Percentiles rank a stretch among this genome's conserved stretches.
These are phyloP conservation scores for Cephus spinipes DNA, from an alignment of 2,888 invertebrate species.

Conservation along the genomic window DNA sequence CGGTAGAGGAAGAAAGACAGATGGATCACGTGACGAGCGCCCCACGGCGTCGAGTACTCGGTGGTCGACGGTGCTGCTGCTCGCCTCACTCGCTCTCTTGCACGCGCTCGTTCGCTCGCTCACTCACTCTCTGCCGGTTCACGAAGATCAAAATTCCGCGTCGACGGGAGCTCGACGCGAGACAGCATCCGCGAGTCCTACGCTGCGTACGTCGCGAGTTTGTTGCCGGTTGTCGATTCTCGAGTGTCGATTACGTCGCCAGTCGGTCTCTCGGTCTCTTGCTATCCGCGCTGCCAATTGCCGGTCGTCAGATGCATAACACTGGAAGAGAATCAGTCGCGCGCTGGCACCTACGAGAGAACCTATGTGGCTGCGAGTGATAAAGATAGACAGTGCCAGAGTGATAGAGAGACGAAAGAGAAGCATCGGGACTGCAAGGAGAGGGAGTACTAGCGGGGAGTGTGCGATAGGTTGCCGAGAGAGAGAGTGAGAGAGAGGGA, in stretches of 20 bases:
- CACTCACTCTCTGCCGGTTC: background rate
- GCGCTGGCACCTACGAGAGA: background rate
- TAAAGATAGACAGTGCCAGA: background rate
- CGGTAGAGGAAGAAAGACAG: conserved; percentile 1
- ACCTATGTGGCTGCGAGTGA: background rate
- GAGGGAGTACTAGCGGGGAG: background rate
- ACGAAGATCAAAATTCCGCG: conserved; percentile 8
- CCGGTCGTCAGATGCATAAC: background rate
- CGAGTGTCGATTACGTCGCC: background rate
- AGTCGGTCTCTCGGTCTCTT: background rate
- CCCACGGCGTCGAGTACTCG: background rate
- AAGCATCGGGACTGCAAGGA: background rate
- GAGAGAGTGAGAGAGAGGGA: background rate
- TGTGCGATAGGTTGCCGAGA: too few relatives aligned
- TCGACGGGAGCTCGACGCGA: conserved; percentile 5
- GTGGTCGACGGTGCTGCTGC: background rate
- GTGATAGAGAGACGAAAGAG: background rate
- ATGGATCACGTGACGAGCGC: conserved; percentile 6
- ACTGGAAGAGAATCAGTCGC: background rate
- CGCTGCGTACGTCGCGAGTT: background rate
- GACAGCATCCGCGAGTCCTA: conserved; percentile 4
- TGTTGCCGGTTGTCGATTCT: background rate
- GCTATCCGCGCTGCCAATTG: background rate
- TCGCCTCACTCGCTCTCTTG: too few relatives aligned
- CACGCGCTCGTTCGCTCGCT: background rate